These are phyloP conservation scores for Glaucopsyche alexis DNA, from an alignment of 2,888 invertebrate genomes.

Conservation along the genomic window DNA sequence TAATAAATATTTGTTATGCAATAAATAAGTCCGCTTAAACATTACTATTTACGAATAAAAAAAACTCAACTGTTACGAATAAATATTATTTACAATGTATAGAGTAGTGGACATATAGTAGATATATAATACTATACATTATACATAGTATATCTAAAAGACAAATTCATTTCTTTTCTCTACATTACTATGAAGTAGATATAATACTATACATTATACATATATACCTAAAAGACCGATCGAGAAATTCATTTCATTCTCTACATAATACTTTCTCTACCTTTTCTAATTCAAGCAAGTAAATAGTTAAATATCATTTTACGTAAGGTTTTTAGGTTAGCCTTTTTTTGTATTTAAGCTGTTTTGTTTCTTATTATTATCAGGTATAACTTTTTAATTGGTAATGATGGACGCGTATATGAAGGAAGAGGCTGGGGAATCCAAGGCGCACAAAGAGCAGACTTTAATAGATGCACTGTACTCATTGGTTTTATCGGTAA, in stretches of 20 bases:
- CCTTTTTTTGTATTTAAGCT: not conserved
- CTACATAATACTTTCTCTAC: too few species aligned
- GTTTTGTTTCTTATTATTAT: not conserved
- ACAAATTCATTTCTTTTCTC: too few species aligned
- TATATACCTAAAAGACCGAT: too few species aligned
- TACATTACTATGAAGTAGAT: too few species aligned
- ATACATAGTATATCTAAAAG: too few species aligned
- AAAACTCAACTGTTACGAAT: not conserved
- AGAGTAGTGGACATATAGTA: too few species aligned
- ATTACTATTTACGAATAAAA: not conserved
- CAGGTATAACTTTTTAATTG: slow-evolving; percentile 29
- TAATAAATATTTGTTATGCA: not conserved
- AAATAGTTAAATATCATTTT: not conserved
- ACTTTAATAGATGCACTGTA: slow-evolving; percentile 21
- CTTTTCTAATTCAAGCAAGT: too few species aligned
- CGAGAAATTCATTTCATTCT: too few species aligned
- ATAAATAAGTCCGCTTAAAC: not conserved
- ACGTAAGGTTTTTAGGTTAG: not conserved
- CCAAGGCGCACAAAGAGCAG: slow-evolving; percentile 18
- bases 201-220: too few species aligned
- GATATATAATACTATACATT: too few species aligned
- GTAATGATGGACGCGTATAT: slow-evolving; percentile 29
- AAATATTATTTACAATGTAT: not conserved
- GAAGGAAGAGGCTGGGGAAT: slow-evolving; percentile 29
- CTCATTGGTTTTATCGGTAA: slow-evolving; percentile 14